Conservation (phyloP, 2,113 vertebrate species). For the Melierax canorus region DNA sequence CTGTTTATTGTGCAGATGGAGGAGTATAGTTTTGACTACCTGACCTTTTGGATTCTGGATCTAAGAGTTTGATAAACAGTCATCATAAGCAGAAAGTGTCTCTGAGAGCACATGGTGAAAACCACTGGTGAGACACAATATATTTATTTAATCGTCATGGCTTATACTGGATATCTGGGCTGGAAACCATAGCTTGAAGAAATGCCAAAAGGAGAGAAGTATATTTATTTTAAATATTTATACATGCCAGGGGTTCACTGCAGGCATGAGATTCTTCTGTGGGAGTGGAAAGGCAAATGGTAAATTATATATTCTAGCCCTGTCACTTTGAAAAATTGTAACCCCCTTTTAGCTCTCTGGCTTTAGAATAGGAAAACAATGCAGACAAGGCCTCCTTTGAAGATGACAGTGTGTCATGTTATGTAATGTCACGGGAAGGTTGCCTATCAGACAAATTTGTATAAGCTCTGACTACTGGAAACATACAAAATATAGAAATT, state of each 20-base stretch:
- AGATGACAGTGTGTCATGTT: not conserved
- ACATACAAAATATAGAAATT: not conserved
- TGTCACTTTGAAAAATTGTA: not conserved
- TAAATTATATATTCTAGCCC: not conserved
- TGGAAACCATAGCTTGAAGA: constrained; percentile 4
- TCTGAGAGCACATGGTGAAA: not conserved
- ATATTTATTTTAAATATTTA: constrained; percentile 41
- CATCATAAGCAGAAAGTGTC: not conserved
- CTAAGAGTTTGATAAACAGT: constrained; percentile 15
- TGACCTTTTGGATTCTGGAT: constrained; percentile 36
- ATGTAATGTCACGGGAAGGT: not conserved
- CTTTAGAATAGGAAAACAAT: not conserved
- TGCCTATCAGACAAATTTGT: not conserved
- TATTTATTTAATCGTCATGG: not conserved
- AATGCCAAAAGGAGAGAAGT: not conserved
- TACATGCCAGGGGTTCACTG: not conserved
- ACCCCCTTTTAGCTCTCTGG: not conserved
- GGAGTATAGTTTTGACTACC: not conserved
- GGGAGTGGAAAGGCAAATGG: not conserved
- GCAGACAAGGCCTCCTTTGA: not conserved
- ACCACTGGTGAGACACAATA: not conserved
- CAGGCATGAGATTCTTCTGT: not conserved
- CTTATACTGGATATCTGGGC: not conserved
- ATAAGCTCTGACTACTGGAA: not conserved
- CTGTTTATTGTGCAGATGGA: constrained; percentile 17